These are phyloP conservation scores for Sinhomidia bicolor DNA, from an alignment of 2,888 invertebrate species.

Conservation along the genomic window DNA sequence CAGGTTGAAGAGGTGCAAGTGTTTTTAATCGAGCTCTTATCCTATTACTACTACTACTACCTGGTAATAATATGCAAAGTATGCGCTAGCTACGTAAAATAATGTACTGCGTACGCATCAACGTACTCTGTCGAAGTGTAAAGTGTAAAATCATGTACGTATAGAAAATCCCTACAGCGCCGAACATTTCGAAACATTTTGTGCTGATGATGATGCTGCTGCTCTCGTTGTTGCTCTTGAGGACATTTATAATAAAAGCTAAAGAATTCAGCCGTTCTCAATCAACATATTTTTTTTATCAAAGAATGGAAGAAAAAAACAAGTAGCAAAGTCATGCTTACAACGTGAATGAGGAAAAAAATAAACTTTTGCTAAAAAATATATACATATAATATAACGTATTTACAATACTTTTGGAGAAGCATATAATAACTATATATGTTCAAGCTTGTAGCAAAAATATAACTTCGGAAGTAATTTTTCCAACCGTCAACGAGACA, in stretches of 20 bases:
- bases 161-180: neutral
- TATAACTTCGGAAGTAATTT: neutral
- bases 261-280: neutral
- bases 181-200: neutral
- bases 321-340: neutral
- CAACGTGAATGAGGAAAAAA: neutral
- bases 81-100: neutral
- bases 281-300: neutral
- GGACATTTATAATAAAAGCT: conserved; percentile 18
- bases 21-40: neutral
- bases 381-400: neutral
- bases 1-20: neutral
- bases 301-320: neutral
- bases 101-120: neutral
- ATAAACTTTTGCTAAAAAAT: neutral
- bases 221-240: neutral
- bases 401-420: no score
- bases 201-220: no score
- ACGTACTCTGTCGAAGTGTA: no score
- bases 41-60: no score
- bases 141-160: conserved; percentile 10
- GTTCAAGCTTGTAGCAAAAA: neutral
- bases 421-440: no score
- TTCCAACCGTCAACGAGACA: neutral
- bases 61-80: neutral